Percentiles rank a stretch among this genome's conserved stretches.
Evolutionary conservation across 2,888 invertebrate species (phyloP).

Genomic region (Xiphydria camelus): DNA sequence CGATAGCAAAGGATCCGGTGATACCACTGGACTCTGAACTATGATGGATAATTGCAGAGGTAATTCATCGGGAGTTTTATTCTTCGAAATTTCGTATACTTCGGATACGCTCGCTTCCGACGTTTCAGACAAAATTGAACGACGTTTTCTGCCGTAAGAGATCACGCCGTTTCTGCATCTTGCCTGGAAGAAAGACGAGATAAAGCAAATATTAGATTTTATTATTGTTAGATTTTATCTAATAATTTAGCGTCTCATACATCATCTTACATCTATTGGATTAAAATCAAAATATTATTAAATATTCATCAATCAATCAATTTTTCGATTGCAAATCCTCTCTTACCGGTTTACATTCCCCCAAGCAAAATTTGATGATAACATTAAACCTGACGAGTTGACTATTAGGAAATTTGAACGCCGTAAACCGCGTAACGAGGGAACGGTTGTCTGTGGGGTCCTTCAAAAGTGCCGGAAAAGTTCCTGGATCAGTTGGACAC

Average conservation of each 20-base stretch:
- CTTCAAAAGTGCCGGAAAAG: constrained; percentile 62
- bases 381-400: constrained; percentile 80
- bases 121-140: constrained; percentile 12
- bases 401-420: constrained; percentile 87
- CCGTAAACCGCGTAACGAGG: constrained; percentile 71
- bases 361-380: constrained; percentile 79
- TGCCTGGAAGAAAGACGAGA: constrained; percentile 15
- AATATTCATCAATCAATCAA: constrained; percentile 54
- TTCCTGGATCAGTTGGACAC: constrained; percentile 76
- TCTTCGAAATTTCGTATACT: constrained; percentile 21
- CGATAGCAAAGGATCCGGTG: constrained; percentile 68
- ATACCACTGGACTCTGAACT: constrained; percentile 62
- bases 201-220: constrained; percentile 34
- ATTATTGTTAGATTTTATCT: constrained; percentile 33
- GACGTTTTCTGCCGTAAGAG: constrained; percentile 40
- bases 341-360: constrained; percentile 68
- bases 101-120: constrained; percentile 23
- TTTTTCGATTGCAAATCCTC: constrained; percentile 5
- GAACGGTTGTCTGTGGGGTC: constrained; percentile 46
- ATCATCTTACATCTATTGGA: too few species aligned
- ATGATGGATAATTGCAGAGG: constrained; percentile 64
- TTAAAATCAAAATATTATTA: constrained; percentile 48
- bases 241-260: constrained; percentile 40
- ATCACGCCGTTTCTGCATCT: constrained; percentile 19
- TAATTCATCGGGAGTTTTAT: constrained; percentile 53